A percentile compares a stretch with the other conserved stretches of the same genome.
These are phyloP conservation scores for Drosophila neutralis DNA, from an alignment of 2,888 invertebrate species.

Conservation along the genomic window DNA sequence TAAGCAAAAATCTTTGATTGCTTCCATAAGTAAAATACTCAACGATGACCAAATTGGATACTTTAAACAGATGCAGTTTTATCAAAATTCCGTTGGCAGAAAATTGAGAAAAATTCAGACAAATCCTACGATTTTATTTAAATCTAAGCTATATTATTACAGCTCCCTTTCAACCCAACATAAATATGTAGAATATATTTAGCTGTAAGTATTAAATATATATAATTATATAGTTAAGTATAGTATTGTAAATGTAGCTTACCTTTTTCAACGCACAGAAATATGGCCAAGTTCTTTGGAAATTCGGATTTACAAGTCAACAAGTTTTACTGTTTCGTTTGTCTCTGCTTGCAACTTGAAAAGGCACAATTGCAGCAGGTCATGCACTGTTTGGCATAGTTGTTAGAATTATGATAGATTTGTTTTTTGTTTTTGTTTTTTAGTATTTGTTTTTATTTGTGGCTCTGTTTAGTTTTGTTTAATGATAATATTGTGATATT, in stretches of 20 bases:
- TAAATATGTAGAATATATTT: neutral
- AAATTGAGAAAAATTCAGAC: neutral
- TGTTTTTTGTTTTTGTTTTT: conserved; percentile 1
- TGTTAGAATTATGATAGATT: conserved; percentile 41
- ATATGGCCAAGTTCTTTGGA: conserved; percentile 1
- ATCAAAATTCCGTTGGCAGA: neutral
- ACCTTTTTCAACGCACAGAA: conserved; percentile 24
- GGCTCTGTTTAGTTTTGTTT: conserved; percentile 9
- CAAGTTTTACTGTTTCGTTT: conserved; percentile 38
- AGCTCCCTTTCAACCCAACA: neutral
- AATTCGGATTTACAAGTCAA: conserved; percentile 32
- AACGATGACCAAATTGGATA: neutral
- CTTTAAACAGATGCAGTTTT: neutral
- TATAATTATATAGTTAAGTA: neutral
- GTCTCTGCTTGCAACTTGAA: conserved; percentile 34
- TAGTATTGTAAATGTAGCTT: conserved; percentile 4
- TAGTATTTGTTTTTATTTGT: conserved; percentile 1
- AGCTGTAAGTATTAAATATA: neutral
- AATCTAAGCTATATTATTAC: neutral
- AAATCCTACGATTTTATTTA: neutral
- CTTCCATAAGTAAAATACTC: conserved; percentile 35
- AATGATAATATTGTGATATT: conserved; percentile 52
- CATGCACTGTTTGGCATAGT: conserved; percentile 56
- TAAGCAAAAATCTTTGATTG: conserved; percentile 14
- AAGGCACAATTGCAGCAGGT: conserved; percentile 64